A percentile compares a stretch with the other conserved stretches of the same genome.
These are phyloP conservation scores for Gibbula magus DNA, from an alignment of 2,888 invertebrate species.

Conservation along the genomic window DNA sequence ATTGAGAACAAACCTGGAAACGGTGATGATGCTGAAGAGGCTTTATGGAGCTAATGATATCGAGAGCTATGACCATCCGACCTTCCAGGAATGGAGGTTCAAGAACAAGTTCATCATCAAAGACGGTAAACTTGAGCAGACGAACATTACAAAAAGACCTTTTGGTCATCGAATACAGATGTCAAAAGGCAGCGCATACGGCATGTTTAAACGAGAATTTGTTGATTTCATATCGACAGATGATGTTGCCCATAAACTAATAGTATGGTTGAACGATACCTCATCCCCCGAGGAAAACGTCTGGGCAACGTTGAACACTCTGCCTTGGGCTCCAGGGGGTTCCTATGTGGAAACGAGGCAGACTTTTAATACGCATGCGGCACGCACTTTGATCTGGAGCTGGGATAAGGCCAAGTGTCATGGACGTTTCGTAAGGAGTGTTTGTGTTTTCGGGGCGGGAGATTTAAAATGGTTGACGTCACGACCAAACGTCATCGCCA, in stretches of 20 bases:
- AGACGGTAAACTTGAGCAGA: slow-evolving; percentile 36
- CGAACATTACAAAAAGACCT: slow-evolving; percentile 40
- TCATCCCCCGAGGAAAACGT: slow-evolving; percentile 71
- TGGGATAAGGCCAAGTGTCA: slow-evolving; percentile 47
- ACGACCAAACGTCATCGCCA: slow-evolving; percentile 68
- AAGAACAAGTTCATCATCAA: slow-evolving; percentile 35
- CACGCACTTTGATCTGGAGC: slow-evolving; percentile 55
- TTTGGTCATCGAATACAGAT: slow-evolving; percentile 45
- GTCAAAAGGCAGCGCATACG: slow-evolving; percentile 69
- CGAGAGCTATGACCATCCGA: slow-evolving; percentile 48
- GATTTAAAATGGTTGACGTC: slow-evolving; percentile 63
- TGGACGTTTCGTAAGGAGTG: slow-evolving; percentile 48
- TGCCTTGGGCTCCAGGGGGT: slow-evolving; percentile 62
- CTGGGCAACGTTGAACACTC: slow-evolving; percentile 68
- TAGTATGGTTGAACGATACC: slow-evolving; percentile 67
- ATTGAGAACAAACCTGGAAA: slow-evolving; percentile 69
- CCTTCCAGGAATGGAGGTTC: slow-evolving; percentile 35
- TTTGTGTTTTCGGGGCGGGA: slow-evolving; percentile 50
- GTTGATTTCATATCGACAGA: slow-evolving; percentile 62
- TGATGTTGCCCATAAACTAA: slow-evolving; percentile 51
- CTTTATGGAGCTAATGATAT: slow-evolving; percentile 72
- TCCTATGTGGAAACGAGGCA: slow-evolving; percentile 52
- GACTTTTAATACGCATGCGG: slow-evolving; percentile 44
- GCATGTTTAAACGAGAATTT: slow-evolving; percentile 63
- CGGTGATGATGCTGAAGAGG: slow-evolving; percentile 67